Evolutionary conservation across 2,797 vertebrate genomes (phyloP).

Genomic region (Todus mexicanus): DNA sequence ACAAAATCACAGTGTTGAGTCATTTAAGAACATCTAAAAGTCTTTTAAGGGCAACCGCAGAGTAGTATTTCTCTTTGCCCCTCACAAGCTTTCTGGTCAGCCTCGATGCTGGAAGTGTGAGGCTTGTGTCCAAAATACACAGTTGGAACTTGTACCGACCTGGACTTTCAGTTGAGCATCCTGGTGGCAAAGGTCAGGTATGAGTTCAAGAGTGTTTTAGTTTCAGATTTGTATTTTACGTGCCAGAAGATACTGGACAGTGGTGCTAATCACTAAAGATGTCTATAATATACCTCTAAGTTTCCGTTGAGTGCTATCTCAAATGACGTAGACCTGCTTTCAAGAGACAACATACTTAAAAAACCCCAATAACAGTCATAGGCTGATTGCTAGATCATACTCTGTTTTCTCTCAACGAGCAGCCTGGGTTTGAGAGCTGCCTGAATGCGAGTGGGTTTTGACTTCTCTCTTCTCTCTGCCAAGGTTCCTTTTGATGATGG

Average conservation of each 20-base stretch:
- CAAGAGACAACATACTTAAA: neutral
- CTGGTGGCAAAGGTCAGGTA: neutral
- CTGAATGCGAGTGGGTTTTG: neutral
- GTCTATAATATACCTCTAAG: accelerated
- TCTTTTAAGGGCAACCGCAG: neutral
- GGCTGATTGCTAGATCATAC: neutral
- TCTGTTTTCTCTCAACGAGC: neutral
- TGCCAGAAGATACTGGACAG: neutral
- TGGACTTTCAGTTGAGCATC: neutral
- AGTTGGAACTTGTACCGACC: neutral
- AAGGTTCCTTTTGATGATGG: conserved; percentile 98
- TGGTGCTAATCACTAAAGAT: neutral
- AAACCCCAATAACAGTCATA: neutral
- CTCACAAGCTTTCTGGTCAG: neutral
- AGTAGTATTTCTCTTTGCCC: neutral
- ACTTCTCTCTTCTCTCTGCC: neutral
- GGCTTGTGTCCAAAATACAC: accelerated
- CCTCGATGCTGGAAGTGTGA: neutral
- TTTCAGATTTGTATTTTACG: neutral
- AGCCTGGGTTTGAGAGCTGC: neutral
- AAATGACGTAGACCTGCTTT: neutral
- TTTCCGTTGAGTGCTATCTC: neutral
- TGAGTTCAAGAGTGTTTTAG: neutral
- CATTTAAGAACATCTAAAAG: neutral
- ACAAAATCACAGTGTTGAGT: neutral